These are phyloP conservation scores for Gastrophysa polygoni DNA, from an alignment of 2,888 invertebrate genomes.

Conservation along the genomic window DNA sequence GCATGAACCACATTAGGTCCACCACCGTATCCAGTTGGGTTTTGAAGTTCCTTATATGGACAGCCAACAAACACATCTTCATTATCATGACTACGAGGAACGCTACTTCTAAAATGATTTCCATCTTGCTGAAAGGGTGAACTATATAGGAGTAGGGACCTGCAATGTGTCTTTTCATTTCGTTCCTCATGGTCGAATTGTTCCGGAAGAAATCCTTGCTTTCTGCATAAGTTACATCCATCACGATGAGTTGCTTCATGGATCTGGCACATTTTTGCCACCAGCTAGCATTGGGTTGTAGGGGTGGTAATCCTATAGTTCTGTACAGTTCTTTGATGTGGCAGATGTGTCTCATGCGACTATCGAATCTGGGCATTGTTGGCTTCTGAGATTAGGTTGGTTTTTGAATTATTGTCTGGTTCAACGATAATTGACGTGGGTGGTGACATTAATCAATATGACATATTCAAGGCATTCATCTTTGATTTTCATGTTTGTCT, in stretches of 20 bases:
- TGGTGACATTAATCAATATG: not conserved
- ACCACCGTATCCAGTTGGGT: not conserved
- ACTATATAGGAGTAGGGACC: slow-evolving; percentile 17
- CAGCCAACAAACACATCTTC: not conserved
- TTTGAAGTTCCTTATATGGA: not conserved
- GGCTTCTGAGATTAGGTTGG: not conserved
- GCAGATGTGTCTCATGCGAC: not conserved
- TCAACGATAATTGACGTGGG: not conserved
- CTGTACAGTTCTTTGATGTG: not conserved
- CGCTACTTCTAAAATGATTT: not conserved
- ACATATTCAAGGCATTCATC: not conserved
- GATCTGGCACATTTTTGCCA: not conserved
- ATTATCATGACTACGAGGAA: slow-evolving; percentile 7
- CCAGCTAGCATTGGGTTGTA: slow-evolving; percentile 8
- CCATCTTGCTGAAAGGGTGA: slow-evolving; percentile 32
- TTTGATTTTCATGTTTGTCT: too few species aligned
- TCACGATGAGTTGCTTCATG: not conserved
- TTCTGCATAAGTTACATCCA: slow-evolving; percentile 11
- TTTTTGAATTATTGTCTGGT: not conserved
- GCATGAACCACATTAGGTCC: not conserved
- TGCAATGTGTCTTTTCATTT: slow-evolving; percentile 18
- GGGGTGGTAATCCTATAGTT: not conserved
- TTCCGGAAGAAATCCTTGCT: slow-evolving; percentile 20
- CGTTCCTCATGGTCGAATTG: slow-evolving; percentile 8
- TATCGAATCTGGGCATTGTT: not conserved